These are phyloP conservation scores for Callyntrura sp. DNA, from an alignment of 2,888 invertebrate genomes.

Conservation along the genomic window DNA sequence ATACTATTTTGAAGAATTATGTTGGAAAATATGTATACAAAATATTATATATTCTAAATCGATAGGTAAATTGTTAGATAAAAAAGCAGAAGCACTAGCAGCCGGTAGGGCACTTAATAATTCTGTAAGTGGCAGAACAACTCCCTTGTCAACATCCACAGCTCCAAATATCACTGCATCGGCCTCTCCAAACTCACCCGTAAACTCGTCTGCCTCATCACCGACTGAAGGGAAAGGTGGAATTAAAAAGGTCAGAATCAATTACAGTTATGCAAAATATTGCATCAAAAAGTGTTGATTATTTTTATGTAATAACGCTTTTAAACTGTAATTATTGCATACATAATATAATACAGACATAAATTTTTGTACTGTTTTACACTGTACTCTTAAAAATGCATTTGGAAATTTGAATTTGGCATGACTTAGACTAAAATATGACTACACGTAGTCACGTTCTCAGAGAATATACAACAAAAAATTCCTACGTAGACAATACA, in stretches of 20 bases:
- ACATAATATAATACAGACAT: too few species aligned
- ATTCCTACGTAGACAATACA: not conserved
- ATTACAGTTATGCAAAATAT: not conserved
- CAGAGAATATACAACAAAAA: not conserved
- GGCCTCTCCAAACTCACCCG: slow-evolving; percentile 75
- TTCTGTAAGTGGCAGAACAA: slow-evolving; percentile 80
- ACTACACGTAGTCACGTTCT: too few species aligned
- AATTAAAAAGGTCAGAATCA: slow-evolving; percentile 79
- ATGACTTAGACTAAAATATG: too few species aligned
- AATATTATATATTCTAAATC: too few species aligned
- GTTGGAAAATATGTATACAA: too few species aligned
- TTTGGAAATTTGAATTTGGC: not conserved
- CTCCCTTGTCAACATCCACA: slow-evolving; percentile 76
- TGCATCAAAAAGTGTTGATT: too few species aligned
- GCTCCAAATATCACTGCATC: slow-evolving; percentile 78
- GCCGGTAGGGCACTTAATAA: slow-evolving; percentile 78
- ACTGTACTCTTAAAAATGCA: not conserved
- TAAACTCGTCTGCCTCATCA: slow-evolving; percentile 69
- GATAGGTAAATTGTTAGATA: slow-evolving; percentile 89
- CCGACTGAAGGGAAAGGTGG: slow-evolving; percentile 80
- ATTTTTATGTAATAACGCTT: not conserved
- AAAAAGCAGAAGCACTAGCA: slow-evolving; percentile 86
- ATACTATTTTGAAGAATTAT: not conserved
- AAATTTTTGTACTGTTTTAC: not conserved
- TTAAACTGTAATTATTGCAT: not conserved